Conservation (phyloP, 92 coral and sea anemone species). For the Zoanthus solanderi region DNA sequence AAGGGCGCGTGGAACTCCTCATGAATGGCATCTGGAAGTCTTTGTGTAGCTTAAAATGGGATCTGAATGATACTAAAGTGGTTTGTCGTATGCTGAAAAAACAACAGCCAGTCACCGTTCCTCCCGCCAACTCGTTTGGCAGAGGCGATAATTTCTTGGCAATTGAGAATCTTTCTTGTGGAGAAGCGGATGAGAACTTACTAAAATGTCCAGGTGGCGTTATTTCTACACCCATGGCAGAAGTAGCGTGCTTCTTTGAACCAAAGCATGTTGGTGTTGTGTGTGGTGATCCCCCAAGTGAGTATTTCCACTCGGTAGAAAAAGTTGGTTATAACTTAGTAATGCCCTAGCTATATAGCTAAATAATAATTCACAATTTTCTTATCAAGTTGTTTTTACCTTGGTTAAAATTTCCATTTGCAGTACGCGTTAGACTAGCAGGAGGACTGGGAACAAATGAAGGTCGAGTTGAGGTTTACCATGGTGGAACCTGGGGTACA, state of each 20-base stretch:
- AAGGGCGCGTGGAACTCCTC: slow-evolving; percentile 10
- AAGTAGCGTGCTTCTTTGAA: slow-evolving; percentile 2
- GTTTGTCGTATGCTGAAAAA: slow-evolving; percentile 28
- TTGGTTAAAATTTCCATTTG: background rate
- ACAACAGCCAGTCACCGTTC: background rate
- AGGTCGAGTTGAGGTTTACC: slow-evolving; percentile 39
- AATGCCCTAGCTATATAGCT: background rate
- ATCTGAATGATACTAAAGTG: slow-evolving; percentile 9
- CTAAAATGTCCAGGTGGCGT: slow-evolving; percentile 5
- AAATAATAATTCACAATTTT: too few relatives aligned
- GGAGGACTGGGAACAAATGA: slow-evolving; percentile 37
- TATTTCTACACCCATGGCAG: background rate
- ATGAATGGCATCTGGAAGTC: slow-evolving; percentile 19
- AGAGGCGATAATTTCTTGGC: background rate
- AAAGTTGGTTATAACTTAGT: background rate
- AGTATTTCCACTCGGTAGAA: background rate
- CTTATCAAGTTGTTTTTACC: too few relatives aligned
- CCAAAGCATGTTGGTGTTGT: slow-evolving; percentile 27
- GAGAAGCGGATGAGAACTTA: background rate
- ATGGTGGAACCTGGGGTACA: slow-evolving; percentile 30
- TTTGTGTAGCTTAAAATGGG: slow-evolving; percentile 17
- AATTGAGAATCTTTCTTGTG: slow-evolving; percentile 7
- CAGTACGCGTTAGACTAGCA: slow-evolving; percentile 13
- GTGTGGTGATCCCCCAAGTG: slow-evolving; percentile 21
- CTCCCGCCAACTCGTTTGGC: slow-evolving; percentile 26